A percentile compares a stretch with the other conserved stretches of the same genome.
Conservation (phyloP, 2,113 vertebrate genomes). For the Gadus chalcogrammus region DNA sequence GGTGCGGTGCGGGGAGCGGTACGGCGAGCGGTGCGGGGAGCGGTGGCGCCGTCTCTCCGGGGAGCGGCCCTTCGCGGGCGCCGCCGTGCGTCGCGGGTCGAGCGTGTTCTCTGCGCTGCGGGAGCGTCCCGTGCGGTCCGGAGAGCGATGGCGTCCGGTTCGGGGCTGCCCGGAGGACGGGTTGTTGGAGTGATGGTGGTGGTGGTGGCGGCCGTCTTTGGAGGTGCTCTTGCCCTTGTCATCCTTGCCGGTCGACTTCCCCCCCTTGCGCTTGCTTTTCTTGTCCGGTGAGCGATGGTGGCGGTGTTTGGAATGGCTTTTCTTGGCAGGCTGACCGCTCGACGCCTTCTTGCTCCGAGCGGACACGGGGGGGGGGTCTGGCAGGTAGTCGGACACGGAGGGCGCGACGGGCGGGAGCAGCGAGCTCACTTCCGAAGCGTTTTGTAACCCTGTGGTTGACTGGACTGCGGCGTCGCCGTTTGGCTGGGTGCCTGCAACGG, state of each 20-base stretch:
- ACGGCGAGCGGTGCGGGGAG: conserved; percentile 64
- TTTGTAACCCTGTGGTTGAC: conserved; percentile 84
- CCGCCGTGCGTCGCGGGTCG: conserved; percentile 66
- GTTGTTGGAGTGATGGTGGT: conserved; percentile 53
- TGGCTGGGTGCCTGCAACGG: conserved; percentile 87
- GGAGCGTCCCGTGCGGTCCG: conserved; percentile 76
- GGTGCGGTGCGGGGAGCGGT: no score
- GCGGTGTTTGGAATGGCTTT: conserved; percentile 76
- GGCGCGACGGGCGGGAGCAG: conserved; percentile 69
- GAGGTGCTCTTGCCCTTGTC: conserved; percentile 50
- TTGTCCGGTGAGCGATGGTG: conserved; percentile 78
- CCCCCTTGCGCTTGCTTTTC: conserved; percentile 60
- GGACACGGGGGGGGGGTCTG: conserved; percentile 86
- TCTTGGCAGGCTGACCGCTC: conserved; percentile 76
- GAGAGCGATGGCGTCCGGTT: conserved; percentile 68
- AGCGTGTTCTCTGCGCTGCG: conserved; percentile 84
- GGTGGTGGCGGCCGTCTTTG: conserved; percentile 57
- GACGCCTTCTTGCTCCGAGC: conserved; percentile 83
- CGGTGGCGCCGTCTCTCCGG: conserved; percentile 72
- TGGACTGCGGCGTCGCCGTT: conserved; percentile 78
- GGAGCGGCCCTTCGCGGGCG: conserved; percentile 72
- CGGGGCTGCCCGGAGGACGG: conserved; percentile 69
- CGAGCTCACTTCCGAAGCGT: conserved; percentile 90
- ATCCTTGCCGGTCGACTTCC: conserved; percentile 38
- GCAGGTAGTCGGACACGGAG: conserved; percentile 85